Evolutionary conservation across 2,113 vertebrate genomes (phyloP).

Genomic region (Myrmecobius fasciatus): DNA sequence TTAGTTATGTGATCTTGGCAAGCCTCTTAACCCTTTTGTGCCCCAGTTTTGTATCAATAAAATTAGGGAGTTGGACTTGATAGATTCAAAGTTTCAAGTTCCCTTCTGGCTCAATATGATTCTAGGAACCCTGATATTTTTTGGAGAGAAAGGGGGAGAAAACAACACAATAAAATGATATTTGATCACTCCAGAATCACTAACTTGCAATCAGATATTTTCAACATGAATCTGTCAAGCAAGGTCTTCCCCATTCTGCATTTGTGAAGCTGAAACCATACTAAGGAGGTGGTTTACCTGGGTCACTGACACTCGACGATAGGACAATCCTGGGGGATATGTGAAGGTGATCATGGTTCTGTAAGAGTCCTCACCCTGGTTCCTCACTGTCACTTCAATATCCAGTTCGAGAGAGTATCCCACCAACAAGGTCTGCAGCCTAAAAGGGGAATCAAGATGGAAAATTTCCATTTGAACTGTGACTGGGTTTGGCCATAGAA

Average conservation of each 20-base stretch:
- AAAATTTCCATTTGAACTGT: background rate
- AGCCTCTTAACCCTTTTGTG: background rate
- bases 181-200: background rate
- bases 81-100: background rate
- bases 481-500: background rate
- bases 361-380: conserved; percentile 87
- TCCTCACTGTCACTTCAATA: conserved; percentile 81
- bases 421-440: conserved; percentile 78
- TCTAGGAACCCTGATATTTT: background rate
- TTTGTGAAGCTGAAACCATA: background rate
- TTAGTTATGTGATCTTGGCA: background rate
- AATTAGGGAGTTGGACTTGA: background rate
- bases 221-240: background rate
- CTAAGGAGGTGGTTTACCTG: conserved; percentile 74
- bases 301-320: conserved; percentile 74
- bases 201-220: background rate
- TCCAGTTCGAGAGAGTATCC: conserved; percentile 85
- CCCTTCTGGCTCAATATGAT: background rate
- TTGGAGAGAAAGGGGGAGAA: background rate
- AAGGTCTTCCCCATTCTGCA: background rate
- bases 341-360: conserved; percentile 81
- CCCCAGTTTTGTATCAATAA: background rate
- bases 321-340: conserved; percentile 86
- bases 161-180: background rate
- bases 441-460: conserved; percentile 17